These are phyloP conservation scores for Lates calcarifer DNA, from an alignment of 2,113 vertebrate species.

Conservation along the genomic window DNA sequence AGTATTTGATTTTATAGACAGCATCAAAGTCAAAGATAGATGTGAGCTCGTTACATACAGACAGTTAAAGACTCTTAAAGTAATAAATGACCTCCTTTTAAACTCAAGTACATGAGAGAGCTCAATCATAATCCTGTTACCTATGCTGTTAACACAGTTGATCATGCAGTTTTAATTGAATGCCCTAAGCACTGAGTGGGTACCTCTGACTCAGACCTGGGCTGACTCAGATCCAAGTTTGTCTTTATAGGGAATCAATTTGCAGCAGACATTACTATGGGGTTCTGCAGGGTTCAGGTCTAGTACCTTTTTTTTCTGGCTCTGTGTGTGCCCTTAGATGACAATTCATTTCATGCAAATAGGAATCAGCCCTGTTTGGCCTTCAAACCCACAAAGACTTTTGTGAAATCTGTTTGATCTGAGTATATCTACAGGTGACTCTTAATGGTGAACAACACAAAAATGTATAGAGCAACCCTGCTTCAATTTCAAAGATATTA, in stretches of 20 bases:
- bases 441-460: background rate
- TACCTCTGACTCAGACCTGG: background rate
- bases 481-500: background rate
- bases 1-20: background rate
- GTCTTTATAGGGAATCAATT: conserved; percentile 3
- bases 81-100: conserved; percentile 34
- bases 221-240: background rate
- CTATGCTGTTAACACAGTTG: conserved; percentile 1
- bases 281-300: conserved; percentile 15
- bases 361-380: background rate
- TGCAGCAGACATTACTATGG: background rate
- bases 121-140: conserved; percentile 22
- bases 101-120: conserved; percentile 10
- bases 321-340: background rate
- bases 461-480: background rate
- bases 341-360: background rate
- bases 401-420: background rate
- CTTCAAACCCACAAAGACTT: background rate
- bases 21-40: background rate
- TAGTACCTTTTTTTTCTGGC: background rate
- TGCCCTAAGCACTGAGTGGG: conserved; percentile 20
- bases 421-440: background rate
- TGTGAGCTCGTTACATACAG: conserved; percentile 3
- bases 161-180: conserved; percentile 44
- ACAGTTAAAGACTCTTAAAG: background rate